Percentiles rank a stretch among this genome's conserved stretches.
phyloP scores from a whole-genome alignment of 2,113 vertebrate species.

The Trematocara marginatum region DNA sequence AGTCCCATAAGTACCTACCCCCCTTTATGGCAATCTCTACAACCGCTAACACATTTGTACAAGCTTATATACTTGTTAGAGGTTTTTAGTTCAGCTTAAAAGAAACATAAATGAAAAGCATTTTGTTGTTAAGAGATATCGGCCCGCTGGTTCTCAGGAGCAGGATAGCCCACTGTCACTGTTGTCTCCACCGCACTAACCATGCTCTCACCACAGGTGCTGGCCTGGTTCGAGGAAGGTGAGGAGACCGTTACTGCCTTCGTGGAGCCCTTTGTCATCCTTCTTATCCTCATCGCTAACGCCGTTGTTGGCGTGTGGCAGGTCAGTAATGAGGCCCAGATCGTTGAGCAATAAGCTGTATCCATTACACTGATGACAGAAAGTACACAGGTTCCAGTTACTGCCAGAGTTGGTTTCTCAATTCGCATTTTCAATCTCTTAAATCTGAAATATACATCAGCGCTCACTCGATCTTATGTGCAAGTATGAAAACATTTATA shows the following conservation, averaged over 20 bases:
- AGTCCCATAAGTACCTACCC: not conserved
- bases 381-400: conserved; percentile 23
- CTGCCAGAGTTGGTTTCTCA: not conserved
- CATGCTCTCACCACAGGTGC: conserved; percentile 69
- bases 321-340: conserved; percentile 65
- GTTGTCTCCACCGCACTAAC: not conserved
- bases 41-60: not conserved
- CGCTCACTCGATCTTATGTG: not conserved
- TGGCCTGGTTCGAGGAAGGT: conserved; percentile 93
- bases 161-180: not conserved
- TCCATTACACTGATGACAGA: conserved; percentile 15
- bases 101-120: not conserved
- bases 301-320: conserved; percentile 91
- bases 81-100: not conserved
- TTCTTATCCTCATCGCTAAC: conserved; percentile 89
- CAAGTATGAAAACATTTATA: not conserved
- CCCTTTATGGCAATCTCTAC: not conserved
- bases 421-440: not conserved
- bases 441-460: not conserved
- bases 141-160: not conserved
- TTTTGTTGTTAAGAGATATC: not conserved
- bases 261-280: conserved; percentile 90
- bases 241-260: conserved; percentile 90
- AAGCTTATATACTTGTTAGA: not conserved
- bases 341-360: conserved; percentile 19